Conservation (phyloP, 1,140 invertebrate species). For the Drosophila hydei region DNA sequence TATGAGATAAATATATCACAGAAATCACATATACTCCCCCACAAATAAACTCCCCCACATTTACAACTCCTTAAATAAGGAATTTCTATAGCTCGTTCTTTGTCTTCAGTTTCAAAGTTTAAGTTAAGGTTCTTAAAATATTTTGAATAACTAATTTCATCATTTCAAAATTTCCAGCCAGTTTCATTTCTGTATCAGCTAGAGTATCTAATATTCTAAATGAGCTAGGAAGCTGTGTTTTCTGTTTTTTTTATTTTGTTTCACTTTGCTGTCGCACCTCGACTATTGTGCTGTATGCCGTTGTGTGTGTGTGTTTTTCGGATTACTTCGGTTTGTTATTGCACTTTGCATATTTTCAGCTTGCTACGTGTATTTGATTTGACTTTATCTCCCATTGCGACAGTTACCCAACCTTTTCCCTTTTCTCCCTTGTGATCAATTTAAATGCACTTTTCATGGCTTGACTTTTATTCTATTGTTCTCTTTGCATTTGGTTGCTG, state of each 20-base stretch:
- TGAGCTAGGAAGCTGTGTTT: neutral
- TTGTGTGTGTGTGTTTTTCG: conserved; percentile 16
- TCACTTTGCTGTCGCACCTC: conserved; percentile 44
- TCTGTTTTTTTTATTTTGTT: conserved; percentile 7
- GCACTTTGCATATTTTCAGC: conserved; percentile 53
- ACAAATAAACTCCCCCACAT: too few relatives aligned
- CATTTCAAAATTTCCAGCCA: too few relatives aligned
- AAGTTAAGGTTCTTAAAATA: too few relatives aligned
- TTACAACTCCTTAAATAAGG: too few relatives aligned
- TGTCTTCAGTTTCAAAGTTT: too few relatives aligned
- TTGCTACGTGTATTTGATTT: conserved; percentile 55
- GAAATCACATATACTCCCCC: too few relatives aligned
- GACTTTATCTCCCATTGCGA: conserved; percentile 45
- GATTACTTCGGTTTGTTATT: conserved; percentile 45
- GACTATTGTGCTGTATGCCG: conserved; percentile 53
- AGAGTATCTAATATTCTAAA: neutral
- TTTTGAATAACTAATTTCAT: too few relatives aligned
- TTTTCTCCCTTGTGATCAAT: conserved; percentile 12
- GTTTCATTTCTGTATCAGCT: neutral
- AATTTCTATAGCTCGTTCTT: too few relatives aligned
- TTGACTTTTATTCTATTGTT: conserved; percentile 12
- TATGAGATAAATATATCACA: too few relatives aligned
- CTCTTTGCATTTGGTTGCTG: neutral
- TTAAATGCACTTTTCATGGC: conserved; percentile 62
- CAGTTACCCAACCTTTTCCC: neutral